These are phyloP conservation scores for Clavelina lepadiformis DNA, from an alignment of 23 tunicate genomes.

Conservation along the genomic window DNA sequence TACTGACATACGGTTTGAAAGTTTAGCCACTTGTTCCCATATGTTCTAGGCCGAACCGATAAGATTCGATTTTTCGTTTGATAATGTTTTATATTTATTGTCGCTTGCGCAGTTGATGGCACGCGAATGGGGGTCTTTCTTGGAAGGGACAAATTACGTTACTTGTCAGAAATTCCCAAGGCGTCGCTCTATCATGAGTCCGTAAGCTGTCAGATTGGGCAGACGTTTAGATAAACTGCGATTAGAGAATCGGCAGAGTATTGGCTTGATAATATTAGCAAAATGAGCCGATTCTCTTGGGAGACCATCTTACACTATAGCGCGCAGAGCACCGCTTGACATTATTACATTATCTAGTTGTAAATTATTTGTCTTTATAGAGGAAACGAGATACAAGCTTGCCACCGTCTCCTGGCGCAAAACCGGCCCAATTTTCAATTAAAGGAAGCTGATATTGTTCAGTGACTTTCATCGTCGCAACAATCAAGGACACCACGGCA, in stretches of 20 bases:
- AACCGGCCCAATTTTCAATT: too few relatives aligned
- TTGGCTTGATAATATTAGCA: slow-evolving; percentile 43
- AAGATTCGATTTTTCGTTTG: slow-evolving; percentile 25
- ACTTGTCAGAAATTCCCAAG: slow-evolving; percentile 44
- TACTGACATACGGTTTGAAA: too few relatives aligned
- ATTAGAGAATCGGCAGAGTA: slow-evolving; percentile 23
- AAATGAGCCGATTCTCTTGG: slow-evolving; percentile 21
- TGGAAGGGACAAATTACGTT: slow-evolving; percentile 29
- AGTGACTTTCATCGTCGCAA: too few relatives aligned
- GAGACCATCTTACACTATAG: slow-evolving; percentile 3
- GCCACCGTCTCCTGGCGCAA: too few relatives aligned
- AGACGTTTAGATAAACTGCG: slow-evolving; percentile 26
- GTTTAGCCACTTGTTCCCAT: too few relatives aligned
- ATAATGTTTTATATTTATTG: slow-evolving; percentile 32
- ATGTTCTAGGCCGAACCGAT: too few relatives aligned
- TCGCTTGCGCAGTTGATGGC: slow-evolving; percentile 6
- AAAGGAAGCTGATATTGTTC: too few relatives aligned
- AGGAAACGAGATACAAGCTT: too few relatives aligned
- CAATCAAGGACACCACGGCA: too few relatives aligned
- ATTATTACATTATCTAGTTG: slow-evolving; percentile 20
- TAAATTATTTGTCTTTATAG: too few relatives aligned
- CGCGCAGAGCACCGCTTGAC: background rate
- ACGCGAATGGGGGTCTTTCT: slow-evolving; percentile 7
- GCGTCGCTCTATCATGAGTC: slow-evolving; percentile 18
- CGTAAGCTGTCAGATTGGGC: background rate